These are phyloP conservation scores for Phyto melanocephala DNA, from an alignment of 2,888 invertebrate species.

Conservation along the genomic window DNA sequence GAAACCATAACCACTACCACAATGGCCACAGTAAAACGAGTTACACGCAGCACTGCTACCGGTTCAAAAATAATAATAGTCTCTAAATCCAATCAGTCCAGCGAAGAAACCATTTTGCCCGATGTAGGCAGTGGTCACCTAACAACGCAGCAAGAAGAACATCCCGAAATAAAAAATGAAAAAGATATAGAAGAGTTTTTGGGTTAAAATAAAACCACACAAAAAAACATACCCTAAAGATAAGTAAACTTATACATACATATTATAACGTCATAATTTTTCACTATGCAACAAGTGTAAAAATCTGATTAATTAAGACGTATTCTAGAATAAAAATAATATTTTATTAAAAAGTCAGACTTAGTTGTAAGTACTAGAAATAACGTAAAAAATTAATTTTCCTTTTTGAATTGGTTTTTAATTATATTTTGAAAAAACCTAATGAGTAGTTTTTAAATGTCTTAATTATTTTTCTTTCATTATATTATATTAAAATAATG, in stretches of 20 bases:
- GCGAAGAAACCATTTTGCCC: slow-evolving; percentile 55
- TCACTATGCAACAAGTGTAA: no score
- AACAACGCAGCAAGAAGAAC: background rate
- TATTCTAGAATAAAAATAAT: no score
- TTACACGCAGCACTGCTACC: slow-evolving; percentile 57
- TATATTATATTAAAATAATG: background rate
- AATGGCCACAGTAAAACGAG: slow-evolving; percentile 49
- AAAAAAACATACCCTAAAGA: background rate
- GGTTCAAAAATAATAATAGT: slow-evolving; percentile 60
- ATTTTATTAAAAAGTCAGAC: no score
- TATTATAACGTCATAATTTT: no score
- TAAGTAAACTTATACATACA: background rate
- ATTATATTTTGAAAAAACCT: background rate
- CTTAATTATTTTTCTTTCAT: background rate
- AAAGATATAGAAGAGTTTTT: slow-evolving; percentile 62
- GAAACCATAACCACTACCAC: slow-evolving; percentile 56
- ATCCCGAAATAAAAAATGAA: slow-evolving; percentile 67
- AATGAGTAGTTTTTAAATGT: background rate
- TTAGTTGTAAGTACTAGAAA: no score
- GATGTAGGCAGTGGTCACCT: slow-evolving; percentile 32
- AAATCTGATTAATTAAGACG: no score
- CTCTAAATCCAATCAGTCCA: slow-evolving; percentile 58
- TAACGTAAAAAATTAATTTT: no score
- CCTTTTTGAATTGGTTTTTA: background rate
- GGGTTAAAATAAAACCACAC: slow-evolving; percentile 37